These are phyloP conservation scores for Anisognathus igniventris DNA, from an alignment of 2,797 vertebrate genomes.

Conservation along the genomic window DNA sequence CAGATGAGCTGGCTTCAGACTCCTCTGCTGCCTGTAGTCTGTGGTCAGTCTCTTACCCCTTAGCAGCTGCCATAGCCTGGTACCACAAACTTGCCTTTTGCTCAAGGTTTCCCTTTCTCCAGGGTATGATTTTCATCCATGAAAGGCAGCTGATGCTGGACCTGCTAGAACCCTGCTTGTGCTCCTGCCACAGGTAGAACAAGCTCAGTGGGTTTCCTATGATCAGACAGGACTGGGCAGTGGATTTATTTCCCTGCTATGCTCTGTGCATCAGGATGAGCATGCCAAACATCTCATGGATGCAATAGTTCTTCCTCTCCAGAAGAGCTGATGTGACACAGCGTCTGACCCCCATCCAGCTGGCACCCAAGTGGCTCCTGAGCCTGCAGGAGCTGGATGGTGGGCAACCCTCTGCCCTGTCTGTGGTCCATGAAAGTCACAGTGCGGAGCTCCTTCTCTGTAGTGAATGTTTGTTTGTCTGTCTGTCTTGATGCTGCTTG, in stretches of 20 bases:
- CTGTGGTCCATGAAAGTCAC: not conserved
- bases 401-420: not conserved
- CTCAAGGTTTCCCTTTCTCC: not conserved
- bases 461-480: not conserved
- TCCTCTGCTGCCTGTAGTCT: not conserved
- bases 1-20: not conserved
- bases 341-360: not conserved
- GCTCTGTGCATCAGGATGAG: not conserved
- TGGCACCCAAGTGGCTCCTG: not conserved
- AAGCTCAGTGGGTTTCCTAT: not conserved
- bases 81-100: not conserved
- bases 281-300: not conserved
- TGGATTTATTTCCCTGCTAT: not conserved
- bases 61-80: not conserved
- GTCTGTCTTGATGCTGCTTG: not conserved
- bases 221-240: not conserved
- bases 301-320: not conserved
- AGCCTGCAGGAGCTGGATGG: not conserved
- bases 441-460: not conserved
- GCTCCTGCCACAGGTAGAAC: fast-evolving
- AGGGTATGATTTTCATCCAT: not conserved
- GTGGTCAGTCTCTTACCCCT: not conserved
- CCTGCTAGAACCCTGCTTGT: not conserved
- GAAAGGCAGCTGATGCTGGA: not conserved
- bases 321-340: not conserved